Percentiles rank a stretch among this genome's conserved stretches.
Evolutionary conservation across 1,140 invertebrate genomes (phyloP).

Genomic region (Hermetia illucens): DNA sequence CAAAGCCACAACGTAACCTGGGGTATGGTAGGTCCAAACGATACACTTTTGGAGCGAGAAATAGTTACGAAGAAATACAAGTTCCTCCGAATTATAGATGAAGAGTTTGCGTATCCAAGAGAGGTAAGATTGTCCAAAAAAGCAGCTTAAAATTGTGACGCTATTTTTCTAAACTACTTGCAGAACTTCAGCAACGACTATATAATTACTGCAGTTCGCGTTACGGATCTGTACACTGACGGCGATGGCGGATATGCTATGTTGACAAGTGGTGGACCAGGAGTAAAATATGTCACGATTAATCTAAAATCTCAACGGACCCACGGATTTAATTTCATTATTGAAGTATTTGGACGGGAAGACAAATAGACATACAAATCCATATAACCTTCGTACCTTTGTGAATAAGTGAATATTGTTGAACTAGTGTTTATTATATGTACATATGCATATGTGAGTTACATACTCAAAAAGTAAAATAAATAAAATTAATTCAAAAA

Average conservation of each 20-base stretch:
- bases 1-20: neutral
- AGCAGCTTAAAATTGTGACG: too few relatives aligned
- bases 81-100: conserved; percentile 13
- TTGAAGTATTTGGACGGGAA: conserved; percentile 30
- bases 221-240: conserved; percentile 21
- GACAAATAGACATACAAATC: too few relatives aligned
- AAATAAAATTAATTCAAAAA: too few relatives aligned
- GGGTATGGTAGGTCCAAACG: neutral
- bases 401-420: too few relatives aligned
- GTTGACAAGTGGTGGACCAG: conserved; percentile 29
- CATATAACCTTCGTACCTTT: too few relatives aligned
- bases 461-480: too few relatives aligned
- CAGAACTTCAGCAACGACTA: conserved; percentile 19
- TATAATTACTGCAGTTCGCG: conserved; percentile 25
- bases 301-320: conserved; percentile 26
- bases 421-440: too few relatives aligned
- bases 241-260: conserved; percentile 27
- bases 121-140: too few relatives aligned
- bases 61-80: conserved; percentile 12
- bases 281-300: conserved; percentile 22
- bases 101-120: conserved; percentile 15
- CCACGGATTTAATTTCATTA: conserved; percentile 22
- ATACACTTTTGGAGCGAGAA: neutral
- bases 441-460: too few relatives aligned
- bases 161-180: conserved; percentile 6